phyloP scores from a whole-genome alignment of 2,113 vertebrate genomes.

The Origma solitaria region DNA sequence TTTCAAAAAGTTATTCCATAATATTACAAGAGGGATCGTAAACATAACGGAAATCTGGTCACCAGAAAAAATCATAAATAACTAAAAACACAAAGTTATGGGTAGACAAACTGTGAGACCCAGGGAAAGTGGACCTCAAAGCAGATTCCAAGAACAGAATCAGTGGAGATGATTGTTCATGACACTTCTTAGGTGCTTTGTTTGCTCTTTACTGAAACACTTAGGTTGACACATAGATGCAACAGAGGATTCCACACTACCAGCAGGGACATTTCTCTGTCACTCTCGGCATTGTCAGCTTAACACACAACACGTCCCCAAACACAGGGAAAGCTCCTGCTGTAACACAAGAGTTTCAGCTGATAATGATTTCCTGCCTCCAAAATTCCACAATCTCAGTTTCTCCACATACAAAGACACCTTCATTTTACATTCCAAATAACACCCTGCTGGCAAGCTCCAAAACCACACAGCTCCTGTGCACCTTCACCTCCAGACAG shows the following conservation, averaged over 20 bases:
- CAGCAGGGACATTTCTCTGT: background rate
- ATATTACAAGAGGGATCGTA: fast-evolving
- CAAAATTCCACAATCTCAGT: background rate
- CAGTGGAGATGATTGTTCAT: background rate
- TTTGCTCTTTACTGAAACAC: background rate
- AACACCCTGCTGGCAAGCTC: background rate
- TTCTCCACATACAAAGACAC: background rate
- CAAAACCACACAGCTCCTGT: background rate
- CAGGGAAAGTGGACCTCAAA: background rate
- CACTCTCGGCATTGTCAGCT: fast-evolving
- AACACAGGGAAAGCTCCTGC: background rate
- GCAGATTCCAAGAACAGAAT: fast-evolving
- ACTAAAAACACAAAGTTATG: background rate
- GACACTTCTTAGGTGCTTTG: background rate
- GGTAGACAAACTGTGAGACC: background rate
- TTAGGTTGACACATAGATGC: fast-evolving
- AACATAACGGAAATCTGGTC: fast-evolving
- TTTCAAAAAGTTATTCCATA: background rate
- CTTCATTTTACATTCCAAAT: background rate
- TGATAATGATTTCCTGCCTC: background rate
- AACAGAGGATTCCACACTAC: background rate
- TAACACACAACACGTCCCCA: background rate
- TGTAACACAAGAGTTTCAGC: background rate
- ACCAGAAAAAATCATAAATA: background rate
- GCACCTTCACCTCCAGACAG: background rate